Evolutionary conservation across 2,888 invertebrate genomes (phyloP), one percentile per base, ranked within the genome.

Genomic region (Trachelus iudaicus): DNA sequence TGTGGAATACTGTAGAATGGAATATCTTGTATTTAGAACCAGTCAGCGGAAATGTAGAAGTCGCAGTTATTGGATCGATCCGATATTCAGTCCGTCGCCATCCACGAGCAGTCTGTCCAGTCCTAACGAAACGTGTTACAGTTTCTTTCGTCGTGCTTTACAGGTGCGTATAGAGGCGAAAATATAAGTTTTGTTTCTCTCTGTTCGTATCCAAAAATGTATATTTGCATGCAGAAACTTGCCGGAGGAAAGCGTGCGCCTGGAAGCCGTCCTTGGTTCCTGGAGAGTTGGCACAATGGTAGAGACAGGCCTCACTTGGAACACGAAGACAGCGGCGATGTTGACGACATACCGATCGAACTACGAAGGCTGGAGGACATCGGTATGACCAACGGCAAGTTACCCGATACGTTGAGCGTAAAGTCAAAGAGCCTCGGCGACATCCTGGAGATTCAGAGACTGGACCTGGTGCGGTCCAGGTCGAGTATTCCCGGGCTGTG

Each of bases 101-200:
- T 97, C 97, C 86, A 97, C 97, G 81, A 97, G 97, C 34, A 97
- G 97, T 82, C 93, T 97, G 69, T 97, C 97, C 75, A 97, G 97
- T 82, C 98, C 98, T 6, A 97, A 97, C 89, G 98, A 98, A 92
- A 97, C 97, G 4, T 98, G 98, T 90, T 98, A 98, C 92, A 97
- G 97, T 86, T 98, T 98, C 90, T 97, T 98, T 9, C 93, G 98
- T 74, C 94, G 97, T 87, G 98, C 98, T 15, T 94, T 98, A 75
- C 96, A 95, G 92, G 94, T 94, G 90, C 2, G 31, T 31, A 71
- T 34, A 3, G 23, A 2, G 23, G 0, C 6, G 2, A 56, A 6
- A 1, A 9, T 23, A 23, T 56, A 1, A 56, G 9, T 56, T 56
- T 23, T 23, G 56, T 23, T 6, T 23, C 9, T 56, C 56, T 56